phyloP scores from a whole-genome alignment of 2,888 invertebrate species.

The Dinocampus coccinellae region DNA sequence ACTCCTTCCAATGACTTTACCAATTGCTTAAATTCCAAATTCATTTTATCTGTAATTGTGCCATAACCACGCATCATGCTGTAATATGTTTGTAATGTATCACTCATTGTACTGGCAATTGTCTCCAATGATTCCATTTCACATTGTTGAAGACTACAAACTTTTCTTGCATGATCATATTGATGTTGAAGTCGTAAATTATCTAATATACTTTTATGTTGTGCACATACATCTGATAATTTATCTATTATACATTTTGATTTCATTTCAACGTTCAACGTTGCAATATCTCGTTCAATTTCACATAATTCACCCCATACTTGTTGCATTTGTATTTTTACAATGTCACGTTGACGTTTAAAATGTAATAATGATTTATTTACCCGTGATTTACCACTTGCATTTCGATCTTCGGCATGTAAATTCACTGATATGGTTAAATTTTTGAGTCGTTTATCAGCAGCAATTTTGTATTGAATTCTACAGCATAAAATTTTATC shows the following conservation, averaged over 20 bases:
- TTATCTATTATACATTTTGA: slow-evolving; percentile 51
- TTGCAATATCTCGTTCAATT: slow-evolving; percentile 53
- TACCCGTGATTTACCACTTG: slow-evolving; percentile 62
- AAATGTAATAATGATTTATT: slow-evolving; percentile 64
- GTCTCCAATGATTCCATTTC: slow-evolving; percentile 72
- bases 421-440: slow-evolving; percentile 55
- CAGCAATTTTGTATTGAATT: slow-evolving; percentile 64
- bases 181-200: slow-evolving; percentile 62
- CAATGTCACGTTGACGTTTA: slow-evolving; percentile 61
- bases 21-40: slow-evolving; percentile 73
- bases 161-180: slow-evolving; percentile 68
- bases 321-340: slow-evolving; percentile 55
- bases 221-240: slow-evolving; percentile 49
- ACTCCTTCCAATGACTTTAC: slow-evolving; percentile 74
- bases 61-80: slow-evolving; percentile 74
- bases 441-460: slow-evolving; percentile 61
- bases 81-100: slow-evolving; percentile 73
- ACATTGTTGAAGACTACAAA: slow-evolving; percentile 69
- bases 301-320: slow-evolving; percentile 59
- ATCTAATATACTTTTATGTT: slow-evolving; percentile 55
- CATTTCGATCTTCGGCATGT: slow-evolving; percentile 58
- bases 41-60: slow-evolving; percentile 73
- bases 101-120: slow-evolving; percentile 72
- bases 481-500: slow-evolving; percentile 67
- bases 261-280: slow-evolving; percentile 47